Conservation (phyloP, 2,888 invertebrate genomes). For the Bombyx huttoni region DNA sequence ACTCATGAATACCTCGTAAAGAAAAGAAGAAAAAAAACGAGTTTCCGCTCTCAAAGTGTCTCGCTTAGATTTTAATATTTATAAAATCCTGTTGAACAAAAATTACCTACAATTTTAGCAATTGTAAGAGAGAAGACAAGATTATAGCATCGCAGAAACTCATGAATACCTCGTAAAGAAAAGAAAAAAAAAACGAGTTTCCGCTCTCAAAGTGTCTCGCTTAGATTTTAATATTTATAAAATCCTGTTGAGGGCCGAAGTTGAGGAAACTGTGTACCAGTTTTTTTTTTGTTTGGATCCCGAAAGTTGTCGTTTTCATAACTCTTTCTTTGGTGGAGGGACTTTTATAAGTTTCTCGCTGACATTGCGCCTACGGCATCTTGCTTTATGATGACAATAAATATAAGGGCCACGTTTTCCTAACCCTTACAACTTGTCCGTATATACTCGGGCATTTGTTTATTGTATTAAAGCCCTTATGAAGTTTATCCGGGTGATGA, state of each 20-base stretch:
- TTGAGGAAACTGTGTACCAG: conserved; percentile 40
- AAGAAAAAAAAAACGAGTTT: conserved; percentile 40
- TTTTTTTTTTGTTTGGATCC: conserved; percentile 43
- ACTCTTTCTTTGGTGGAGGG: conserved; percentile 51
- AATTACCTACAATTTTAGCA: conserved; percentile 8
- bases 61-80: conserved; percentile 54
- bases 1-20: conserved; percentile 33
- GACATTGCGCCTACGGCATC: conserved; percentile 32
- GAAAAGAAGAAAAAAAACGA: conserved; percentile 36
- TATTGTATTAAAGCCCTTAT: background rate
- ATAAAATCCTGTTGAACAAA: conserved; percentile 51
- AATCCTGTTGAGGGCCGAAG: conserved; percentile 47
- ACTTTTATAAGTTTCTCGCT: conserved; percentile 56
- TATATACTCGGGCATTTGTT: background rate
- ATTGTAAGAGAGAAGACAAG: conserved; percentile 6
- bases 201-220: conserved; percentile 37
- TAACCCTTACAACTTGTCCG: background rate
- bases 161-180: conserved; percentile 33
- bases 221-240: conserved; percentile 58
- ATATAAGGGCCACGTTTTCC: conserved; percentile 3
- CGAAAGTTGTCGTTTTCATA: conserved; percentile 59
- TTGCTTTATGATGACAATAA: conserved; percentile 9
- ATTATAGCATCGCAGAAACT: conserved; percentile 19
- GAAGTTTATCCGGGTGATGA: too few species aligned
- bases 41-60: conserved; percentile 40